A percentile compares a stretch with the other conserved stretches of the same genome.
Conservation (phyloP, 2,797 vertebrate species). For the Kryptopterus vitreolus region DNA sequence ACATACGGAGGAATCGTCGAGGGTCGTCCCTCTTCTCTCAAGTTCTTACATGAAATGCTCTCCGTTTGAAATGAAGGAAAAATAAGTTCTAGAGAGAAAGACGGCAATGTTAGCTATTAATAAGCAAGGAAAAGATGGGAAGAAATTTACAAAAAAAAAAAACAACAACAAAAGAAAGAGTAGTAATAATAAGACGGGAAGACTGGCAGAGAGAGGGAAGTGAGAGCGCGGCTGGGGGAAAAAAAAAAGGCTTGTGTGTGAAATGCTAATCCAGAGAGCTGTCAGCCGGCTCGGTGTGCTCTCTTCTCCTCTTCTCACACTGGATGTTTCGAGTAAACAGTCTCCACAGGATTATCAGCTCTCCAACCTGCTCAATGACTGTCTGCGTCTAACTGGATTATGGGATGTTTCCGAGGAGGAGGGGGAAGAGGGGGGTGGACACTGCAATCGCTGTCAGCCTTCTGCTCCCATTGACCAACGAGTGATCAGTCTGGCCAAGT, state of each 20-base stretch:
- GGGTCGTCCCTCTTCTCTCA: too few relatives aligned
- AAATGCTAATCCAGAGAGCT: slow-evolving; percentile 41
- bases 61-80: not conserved
- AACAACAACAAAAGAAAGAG: not conserved
- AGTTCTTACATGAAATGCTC: too few relatives aligned
- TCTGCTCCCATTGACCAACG: slow-evolving; percentile 47
- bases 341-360: slow-evolving; percentile 54
- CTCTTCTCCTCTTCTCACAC: not conserved
- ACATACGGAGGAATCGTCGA: too few relatives aligned
- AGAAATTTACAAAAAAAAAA: slow-evolving; percentile 9
- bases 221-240: not conserved
- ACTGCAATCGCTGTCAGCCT: slow-evolving; percentile 35
- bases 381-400: slow-evolving; percentile 61
- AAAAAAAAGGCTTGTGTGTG: slow-evolving; percentile 37
- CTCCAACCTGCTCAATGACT: slow-evolving; percentile 46
- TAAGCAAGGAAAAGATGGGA: not conserved
- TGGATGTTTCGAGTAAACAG: slow-evolving; percentile 48
- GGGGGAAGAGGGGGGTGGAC: not conserved
- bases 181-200: slow-evolving; percentile 31
- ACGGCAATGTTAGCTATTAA: not conserved
- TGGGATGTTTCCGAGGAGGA: slow-evolving; percentile 33
- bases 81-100: not conserved
- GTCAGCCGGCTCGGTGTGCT: slow-evolving; percentile 23
- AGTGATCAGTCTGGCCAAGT: slow-evolving; percentile 41
- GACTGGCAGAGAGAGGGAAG: not conserved